These are phyloP conservation scores for Sternotherus odoratus DNA, from an alignment of 2,797 vertebrate genomes.

Conservation along the genomic window DNA sequence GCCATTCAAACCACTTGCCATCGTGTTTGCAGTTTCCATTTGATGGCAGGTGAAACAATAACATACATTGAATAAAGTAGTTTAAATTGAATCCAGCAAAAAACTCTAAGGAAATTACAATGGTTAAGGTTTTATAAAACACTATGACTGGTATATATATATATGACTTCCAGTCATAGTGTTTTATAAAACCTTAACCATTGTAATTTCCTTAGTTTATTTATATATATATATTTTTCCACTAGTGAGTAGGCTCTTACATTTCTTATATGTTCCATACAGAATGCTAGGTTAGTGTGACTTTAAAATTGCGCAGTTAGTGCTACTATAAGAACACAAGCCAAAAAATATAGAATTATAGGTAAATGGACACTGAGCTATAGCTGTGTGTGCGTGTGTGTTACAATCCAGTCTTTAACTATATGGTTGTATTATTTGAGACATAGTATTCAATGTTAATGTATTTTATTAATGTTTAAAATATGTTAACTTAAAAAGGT, in stretches of 20 bases:
- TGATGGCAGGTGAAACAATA: neutral
- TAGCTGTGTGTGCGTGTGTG: neutral
- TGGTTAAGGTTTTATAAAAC: neutral
- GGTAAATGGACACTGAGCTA: neutral
- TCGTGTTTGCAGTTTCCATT: neutral
- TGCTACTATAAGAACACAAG: neutral
- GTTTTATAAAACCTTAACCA: neutral
- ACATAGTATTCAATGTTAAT: no score
- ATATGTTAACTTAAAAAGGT: neutral
- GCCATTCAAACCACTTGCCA: constrained; percentile 33
- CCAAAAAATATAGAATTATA: neutral
- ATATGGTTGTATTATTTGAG: no score
- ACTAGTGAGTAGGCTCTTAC: neutral
- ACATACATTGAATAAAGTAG: neutral
- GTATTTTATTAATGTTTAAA: neutral
- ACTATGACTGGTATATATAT: neutral
- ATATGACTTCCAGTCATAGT: neutral
- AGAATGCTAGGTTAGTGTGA: neutral
- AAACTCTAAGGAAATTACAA: neutral
- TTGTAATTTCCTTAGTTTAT: neutral
- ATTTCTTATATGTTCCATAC: neutral
- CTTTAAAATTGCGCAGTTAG: neutral
- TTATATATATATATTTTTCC: no score
- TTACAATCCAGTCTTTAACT: neutral
- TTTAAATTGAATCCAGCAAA: constrained; percentile 3